Percentiles rank a stretch among this genome's conserved stretches.
phyloP scores from a whole-genome alignment of 2,888 invertebrate genomes.

The Pterostichus niger region DNA sequence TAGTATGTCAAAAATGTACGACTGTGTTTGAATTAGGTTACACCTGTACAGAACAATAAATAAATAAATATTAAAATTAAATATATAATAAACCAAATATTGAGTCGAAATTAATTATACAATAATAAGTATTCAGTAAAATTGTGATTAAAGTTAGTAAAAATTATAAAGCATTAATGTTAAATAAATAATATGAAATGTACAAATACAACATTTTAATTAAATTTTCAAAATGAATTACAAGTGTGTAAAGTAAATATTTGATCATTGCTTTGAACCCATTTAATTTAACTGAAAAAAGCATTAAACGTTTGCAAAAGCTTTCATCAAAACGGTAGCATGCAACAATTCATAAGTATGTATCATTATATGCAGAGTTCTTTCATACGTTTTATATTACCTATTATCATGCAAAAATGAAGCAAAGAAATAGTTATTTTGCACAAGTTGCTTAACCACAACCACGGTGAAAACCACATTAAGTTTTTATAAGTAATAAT shows the following conservation, averaged over 20 bases:
- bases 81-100: too few relatives aligned
- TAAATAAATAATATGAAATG: conserved; percentile 19
- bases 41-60: background rate
- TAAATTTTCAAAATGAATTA: conserved; percentile 46
- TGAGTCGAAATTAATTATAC: too few relatives aligned
- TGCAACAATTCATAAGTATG: conserved; percentile 42
- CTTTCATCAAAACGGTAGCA: conserved; percentile 26
- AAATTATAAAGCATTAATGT: background rate
- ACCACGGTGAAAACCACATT: conserved; percentile 31
- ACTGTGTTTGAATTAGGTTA: background rate
- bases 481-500: conserved; percentile 46
- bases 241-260: conserved; percentile 33
- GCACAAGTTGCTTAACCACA: conserved; percentile 26
- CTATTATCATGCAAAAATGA: conserved; percentile 52
- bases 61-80: background rate
- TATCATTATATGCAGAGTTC: conserved; percentile 34
- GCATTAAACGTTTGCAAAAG: conserved; percentile 22
- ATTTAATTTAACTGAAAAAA: conserved; percentile 43
- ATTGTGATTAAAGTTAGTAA: too few relatives aligned
- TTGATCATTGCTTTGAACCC: conserved; percentile 39
- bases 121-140: too few relatives aligned
- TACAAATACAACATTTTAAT: conserved; percentile 7
- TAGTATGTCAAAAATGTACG: background rate
- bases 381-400: conserved; percentile 15
- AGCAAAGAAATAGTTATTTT: conserved; percentile 41